These are phyloP conservation scores for Octopus bimaculoides DNA, from an alignment of 1,140 invertebrate genomes.

Conservation along the genomic window DNA sequence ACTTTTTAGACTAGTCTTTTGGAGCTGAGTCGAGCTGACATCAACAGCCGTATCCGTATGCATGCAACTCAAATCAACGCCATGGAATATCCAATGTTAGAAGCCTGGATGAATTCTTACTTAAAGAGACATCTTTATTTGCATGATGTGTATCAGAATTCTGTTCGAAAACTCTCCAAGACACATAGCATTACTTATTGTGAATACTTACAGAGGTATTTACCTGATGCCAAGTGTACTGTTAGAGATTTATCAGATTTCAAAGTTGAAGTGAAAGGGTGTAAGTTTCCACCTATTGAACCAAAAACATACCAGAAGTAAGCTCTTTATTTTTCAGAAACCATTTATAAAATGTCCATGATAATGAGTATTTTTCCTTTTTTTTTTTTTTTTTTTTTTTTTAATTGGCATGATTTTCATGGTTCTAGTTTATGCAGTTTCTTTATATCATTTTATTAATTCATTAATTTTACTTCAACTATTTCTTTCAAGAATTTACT, in stretches of 20 bases:
- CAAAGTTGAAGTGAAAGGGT: slow-evolving; percentile 14
- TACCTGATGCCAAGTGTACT: slow-evolving; percentile 11
- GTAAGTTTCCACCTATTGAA: slow-evolving; percentile 29
- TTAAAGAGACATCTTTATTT: slow-evolving; percentile 31
- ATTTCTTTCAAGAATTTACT: too few relatives aligned
- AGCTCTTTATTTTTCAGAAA: background rate
- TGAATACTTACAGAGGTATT: slow-evolving; percentile 4
- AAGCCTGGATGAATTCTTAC: slow-evolving; percentile 33
- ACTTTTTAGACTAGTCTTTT: slow-evolving; percentile 34
- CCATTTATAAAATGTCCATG: background rate
- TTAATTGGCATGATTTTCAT: background rate
- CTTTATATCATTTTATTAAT: background rate
- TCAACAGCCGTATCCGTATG: slow-evolving; percentile 33
- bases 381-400: background rate
- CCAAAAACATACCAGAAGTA: slow-evolving; percentile 28
- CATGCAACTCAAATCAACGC: slow-evolving; percentile 41
- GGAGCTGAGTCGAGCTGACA: slow-evolving; percentile 32
- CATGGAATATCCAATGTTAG: slow-evolving; percentile 39
- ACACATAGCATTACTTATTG: slow-evolving; percentile 12
- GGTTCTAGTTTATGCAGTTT: background rate
- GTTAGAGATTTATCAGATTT: slow-evolving; percentile 1
- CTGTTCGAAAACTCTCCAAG: slow-evolving; percentile 8
- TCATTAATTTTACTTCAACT: background rate
- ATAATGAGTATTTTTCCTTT: background rate
- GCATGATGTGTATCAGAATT: slow-evolving; percentile 13